Evolutionary conservation across 2,113 vertebrate genomes (phyloP).

Genomic region (Vulpes vulpes): DNA sequence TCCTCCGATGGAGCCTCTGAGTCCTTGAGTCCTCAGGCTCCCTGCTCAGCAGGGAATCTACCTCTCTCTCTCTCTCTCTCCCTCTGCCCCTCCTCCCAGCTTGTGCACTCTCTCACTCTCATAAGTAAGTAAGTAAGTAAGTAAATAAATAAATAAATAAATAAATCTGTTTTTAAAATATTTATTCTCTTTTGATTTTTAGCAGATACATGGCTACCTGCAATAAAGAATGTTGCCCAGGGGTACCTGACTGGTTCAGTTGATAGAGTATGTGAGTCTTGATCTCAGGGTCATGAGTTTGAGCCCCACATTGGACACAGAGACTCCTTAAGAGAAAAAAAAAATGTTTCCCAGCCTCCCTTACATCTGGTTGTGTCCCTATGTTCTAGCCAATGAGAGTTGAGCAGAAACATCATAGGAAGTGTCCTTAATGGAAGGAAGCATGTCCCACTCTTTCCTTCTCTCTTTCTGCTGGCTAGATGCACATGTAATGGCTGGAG

Average conservation of each 20-base stretch:
- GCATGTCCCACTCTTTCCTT: background rate
- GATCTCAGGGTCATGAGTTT: background rate
- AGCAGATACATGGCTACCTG: background rate
- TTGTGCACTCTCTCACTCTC: too few species aligned
- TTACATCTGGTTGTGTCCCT: background rate
- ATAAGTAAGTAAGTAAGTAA: too few species aligned
- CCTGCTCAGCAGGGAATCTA: background rate
- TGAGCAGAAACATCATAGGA: background rate
- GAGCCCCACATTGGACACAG: background rate
- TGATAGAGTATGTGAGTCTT: background rate
- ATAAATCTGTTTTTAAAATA: background rate
- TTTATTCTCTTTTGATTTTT: background rate
- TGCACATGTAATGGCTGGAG: constrained; percentile 19
- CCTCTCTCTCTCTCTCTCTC: background rate
- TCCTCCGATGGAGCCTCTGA: background rate
- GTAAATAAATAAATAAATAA: too few species aligned
- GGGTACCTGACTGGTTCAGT: background rate
- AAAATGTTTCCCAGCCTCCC: background rate
- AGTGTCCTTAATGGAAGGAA: background rate
- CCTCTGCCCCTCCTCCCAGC: background rate
- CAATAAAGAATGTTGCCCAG: background rate
- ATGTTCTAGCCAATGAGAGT: background rate
- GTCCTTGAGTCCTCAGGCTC: background rate
- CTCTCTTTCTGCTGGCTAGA: constrained; percentile 22
- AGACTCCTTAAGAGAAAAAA: background rate